phyloP scores from a whole-genome alignment of 2,888 invertebrate species.

The Machimus rusticus region DNA sequence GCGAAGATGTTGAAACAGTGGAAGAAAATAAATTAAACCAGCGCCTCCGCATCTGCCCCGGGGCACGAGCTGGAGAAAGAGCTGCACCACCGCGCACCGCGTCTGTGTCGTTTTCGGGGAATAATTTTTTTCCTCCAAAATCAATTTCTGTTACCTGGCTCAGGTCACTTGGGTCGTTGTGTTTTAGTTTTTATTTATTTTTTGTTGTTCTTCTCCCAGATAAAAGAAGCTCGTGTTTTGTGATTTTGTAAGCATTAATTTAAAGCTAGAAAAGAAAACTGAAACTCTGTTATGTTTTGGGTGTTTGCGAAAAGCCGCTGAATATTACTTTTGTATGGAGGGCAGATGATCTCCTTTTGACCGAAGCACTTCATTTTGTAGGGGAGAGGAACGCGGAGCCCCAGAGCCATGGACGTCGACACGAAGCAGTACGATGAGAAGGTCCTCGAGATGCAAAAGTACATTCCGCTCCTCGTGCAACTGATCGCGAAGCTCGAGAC shows the following conservation, averaged over 20 bases:
- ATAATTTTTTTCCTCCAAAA: not conserved
- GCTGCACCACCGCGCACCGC: not conserved
- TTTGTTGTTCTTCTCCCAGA: not conserved
- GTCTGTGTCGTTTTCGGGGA: not conserved
- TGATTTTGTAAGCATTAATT: not conserved
- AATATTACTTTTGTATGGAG: not conserved
- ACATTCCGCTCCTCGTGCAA: constrained; percentile 76
- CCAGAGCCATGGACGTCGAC: not conserved
- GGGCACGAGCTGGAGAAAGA: not conserved
- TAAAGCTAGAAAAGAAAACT: not conserved
- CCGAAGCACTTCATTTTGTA: not conserved
- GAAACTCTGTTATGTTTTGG: not conserved
- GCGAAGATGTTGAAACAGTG: not conserved
- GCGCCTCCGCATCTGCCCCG: not conserved
- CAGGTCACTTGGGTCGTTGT: not conserved
- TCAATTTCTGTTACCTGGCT: not conserved
- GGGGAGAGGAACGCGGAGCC: not conserved
- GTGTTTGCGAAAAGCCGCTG: not conserved
- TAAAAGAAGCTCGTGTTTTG: not conserved
- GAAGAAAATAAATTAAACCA: not conserved
- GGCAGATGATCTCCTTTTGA: not conserved
- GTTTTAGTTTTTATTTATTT: not conserved
- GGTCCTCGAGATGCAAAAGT: constrained; percentile 72
- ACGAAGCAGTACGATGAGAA: constrained; percentile 65
- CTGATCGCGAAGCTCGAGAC: constrained; percentile 73